Evolutionary conservation across 2,797 vertebrate genomes (phyloP), one percentile per base, ranked within the genome.

Genomic region (Delichon dasypus): DNA sequence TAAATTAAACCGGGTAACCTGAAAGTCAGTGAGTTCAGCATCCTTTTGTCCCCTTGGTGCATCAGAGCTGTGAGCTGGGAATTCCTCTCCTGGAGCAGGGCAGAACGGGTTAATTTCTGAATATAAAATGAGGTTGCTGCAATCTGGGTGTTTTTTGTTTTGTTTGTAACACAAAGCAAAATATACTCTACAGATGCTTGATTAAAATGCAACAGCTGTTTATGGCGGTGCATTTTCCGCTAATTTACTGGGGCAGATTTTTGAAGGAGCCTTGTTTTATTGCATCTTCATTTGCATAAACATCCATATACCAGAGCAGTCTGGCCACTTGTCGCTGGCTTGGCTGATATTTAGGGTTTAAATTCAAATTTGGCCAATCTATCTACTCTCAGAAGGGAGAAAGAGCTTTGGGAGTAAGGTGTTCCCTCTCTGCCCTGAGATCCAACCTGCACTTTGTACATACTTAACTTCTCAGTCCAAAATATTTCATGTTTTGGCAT

Each of bases 171-270:
- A 96, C 95, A 97, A 97, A 97, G 95, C 94, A 96, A 96, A 96
- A 96, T 92, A 93, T 78, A 97, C 95, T 97, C 95, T 96, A 91
- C 92, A 97, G 96, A 97, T 95, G 96, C 97, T 97, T 93, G 94
- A 97, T 97, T 96, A 97, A 97, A 98, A 98, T 91, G 97, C 97
- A 97, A 98, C 97, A 98, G 98, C 97, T 98, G 98, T 98, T 98
- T 97, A 86, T 82, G 95, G 93, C 91, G 72, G 94, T 92, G 79
- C 93, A 94, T 98, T 98, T 97, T 97, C 95, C 96, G 97, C 96
- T 97, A 97, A 98, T 98, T 97, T 97, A 92, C 87, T 81, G 75
- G 84, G 96, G 96, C 91, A 95, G 95, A 97, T 98, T 97, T 98
- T 94, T 88, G 88, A 96, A 97, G 95, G 94, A 97, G 97, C 83